These are phyloP conservation scores for Pollenia amentaria DNA, from an alignment of 2,888 invertebrate species.

Conservation along the genomic window DNA sequence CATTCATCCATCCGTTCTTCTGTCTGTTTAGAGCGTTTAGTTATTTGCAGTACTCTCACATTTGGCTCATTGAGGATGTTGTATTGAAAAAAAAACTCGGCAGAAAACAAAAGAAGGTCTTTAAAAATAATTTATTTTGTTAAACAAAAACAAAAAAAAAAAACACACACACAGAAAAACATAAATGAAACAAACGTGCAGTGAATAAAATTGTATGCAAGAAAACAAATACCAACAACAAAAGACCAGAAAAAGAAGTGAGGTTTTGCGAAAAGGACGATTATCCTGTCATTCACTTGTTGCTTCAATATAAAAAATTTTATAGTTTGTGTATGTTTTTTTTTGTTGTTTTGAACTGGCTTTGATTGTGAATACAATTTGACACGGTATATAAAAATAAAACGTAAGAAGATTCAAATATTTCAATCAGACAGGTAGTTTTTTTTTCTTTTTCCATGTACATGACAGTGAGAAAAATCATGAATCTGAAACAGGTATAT, in stretches of 20 bases:
- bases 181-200: slow-evolving; percentile 57
- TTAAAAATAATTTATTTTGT: slow-evolving; percentile 48
- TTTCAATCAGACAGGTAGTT: slow-evolving; percentile 72
- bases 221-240: slow-evolving; percentile 4
- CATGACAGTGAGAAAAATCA: slow-evolving; percentile 48
- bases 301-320: slow-evolving; percentile 63
- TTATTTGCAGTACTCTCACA: slow-evolving; percentile 8
- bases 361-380: slow-evolving; percentile 65
- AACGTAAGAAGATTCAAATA: slow-evolving; percentile 43
- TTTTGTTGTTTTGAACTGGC: slow-evolving; percentile 23
- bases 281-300: slow-evolving; percentile 78
- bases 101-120: slow-evolving; percentile 55
- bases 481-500: slow-evolving; percentile 56
- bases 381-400: slow-evolving; percentile 60
- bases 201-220: slow-evolving; percentile 35
- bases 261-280: slow-evolving; percentile 74
- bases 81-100: slow-evolving; percentile 25
- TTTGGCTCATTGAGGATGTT: slow-evolving; percentile 52
- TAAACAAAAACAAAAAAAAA: slow-evolving; percentile 51
- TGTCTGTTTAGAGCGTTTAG: background rate
- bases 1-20: background rate
- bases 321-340: slow-evolving; percentile 14
- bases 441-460: slow-evolving; percentile 28
- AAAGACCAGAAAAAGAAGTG: slow-evolving; percentile 36
- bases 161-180: slow-evolving; percentile 19